Evolutionary conservation across 2,888 invertebrate genomes (phyloP).

Genomic region (Euphydryas editha): DNA sequence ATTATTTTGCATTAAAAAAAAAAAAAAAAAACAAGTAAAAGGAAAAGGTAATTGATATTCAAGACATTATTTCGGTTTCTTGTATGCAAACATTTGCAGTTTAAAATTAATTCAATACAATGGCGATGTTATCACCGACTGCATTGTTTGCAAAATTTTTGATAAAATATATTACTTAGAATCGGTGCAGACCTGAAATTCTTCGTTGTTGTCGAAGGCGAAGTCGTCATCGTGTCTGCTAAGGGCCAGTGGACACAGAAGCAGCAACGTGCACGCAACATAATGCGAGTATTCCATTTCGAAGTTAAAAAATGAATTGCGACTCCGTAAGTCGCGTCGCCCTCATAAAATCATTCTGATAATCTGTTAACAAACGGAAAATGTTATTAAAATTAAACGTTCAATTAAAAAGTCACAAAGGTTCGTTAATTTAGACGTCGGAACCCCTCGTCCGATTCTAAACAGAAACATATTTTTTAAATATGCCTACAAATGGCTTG

Average conservation of each 20-base stretch:
- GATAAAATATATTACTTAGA: slow-evolving; percentile 14
- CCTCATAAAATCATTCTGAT: slow-evolving; percentile 74
- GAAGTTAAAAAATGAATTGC: slow-evolving; percentile 43
- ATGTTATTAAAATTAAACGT: background rate
- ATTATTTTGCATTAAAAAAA: background rate
- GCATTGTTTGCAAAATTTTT: slow-evolving; percentile 24
- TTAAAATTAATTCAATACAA: slow-evolving; percentile 19
- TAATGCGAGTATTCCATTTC: slow-evolving; percentile 68
- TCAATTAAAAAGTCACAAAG: background rate
- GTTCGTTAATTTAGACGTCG: slow-evolving; percentile 47
- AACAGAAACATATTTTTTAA: slow-evolving; percentile 54
- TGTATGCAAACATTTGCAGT: slow-evolving; percentile 23
- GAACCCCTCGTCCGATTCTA: slow-evolving; percentile 21
- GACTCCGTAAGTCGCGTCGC: slow-evolving; percentile 47
- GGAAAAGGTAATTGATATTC: slow-evolving; percentile 23
- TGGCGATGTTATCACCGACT: slow-evolving; percentile 20
- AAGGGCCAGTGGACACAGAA: slow-evolving; percentile 73
- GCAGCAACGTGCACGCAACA: slow-evolving; percentile 67
- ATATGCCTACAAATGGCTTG: slow-evolving; percentile 63
- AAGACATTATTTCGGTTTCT: slow-evolving; percentile 25
- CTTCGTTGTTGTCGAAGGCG: slow-evolving; percentile 78
- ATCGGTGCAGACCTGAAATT: slow-evolving; percentile 62
- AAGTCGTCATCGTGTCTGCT: slow-evolving; percentile 79
- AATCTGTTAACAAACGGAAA: slow-evolving; percentile 62
- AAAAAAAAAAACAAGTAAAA: slow-evolving; percentile 1